Percentiles rank a stretch among this genome's conserved stretches.
These are phyloP conservation scores for Shargacucullia verbasci DNA, from an alignment of 2,888 invertebrate genomes.

Conservation along the genomic window DNA sequence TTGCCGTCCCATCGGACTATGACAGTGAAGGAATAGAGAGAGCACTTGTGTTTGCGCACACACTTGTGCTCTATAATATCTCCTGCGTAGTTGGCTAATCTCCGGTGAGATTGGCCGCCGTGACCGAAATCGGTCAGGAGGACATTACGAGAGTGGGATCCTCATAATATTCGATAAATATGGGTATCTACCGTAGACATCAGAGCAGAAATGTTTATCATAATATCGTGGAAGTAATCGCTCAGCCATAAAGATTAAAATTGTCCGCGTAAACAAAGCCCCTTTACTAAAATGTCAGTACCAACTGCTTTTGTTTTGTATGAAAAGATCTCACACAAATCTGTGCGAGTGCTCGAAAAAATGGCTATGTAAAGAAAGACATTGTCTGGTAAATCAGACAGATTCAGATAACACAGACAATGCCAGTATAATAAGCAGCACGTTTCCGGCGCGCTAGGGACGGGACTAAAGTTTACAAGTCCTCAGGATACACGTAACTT, in stretches of 20 bases:
- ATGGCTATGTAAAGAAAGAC: conserved; percentile 64
- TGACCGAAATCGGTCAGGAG: too few species aligned
- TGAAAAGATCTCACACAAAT: conserved; percentile 55
- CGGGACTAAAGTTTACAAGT: conserved; percentile 77
- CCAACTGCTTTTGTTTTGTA: conserved; percentile 57
- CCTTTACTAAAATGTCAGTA: conserved; percentile 48
- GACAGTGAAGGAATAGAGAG: too few species aligned
- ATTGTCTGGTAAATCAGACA: conserved; percentile 75
- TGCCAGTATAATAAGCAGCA: conserved; percentile 75
- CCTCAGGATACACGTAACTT: conserved; percentile 72
- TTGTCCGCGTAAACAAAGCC: conserved; percentile 29
- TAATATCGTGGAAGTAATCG: conserved; percentile 13
- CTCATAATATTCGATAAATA: conserved; percentile 1
- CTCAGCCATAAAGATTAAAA: conserved; percentile 26
- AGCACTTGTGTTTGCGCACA: too few species aligned
- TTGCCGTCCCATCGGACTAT: too few species aligned
- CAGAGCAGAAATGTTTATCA: background rate
- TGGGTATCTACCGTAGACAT: background rate
- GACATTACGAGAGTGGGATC: conserved; percentile 4
- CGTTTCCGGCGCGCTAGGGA: conserved; percentile 79
- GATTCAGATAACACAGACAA: conserved; percentile 80
- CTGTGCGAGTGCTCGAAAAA: conserved; percentile 58
- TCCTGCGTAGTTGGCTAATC: too few species aligned
- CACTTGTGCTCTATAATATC: too few species aligned
- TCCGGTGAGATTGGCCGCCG: too few species aligned